These are phyloP conservation scores for Zonitis immaculata DNA, from an alignment of 2,888 invertebrate genomes.

Conservation along the genomic window DNA sequence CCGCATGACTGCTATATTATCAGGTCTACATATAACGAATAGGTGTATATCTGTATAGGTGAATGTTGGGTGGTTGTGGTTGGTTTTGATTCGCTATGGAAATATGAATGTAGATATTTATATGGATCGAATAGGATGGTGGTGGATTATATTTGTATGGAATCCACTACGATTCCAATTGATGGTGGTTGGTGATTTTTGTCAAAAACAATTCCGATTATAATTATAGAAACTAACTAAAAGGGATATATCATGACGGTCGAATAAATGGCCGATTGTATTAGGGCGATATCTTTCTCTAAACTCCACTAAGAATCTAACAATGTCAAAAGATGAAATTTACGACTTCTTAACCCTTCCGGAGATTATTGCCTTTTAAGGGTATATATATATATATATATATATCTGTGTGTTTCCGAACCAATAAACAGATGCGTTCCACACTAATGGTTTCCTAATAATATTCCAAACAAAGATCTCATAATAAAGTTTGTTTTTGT, in stretches of 20 bases:
- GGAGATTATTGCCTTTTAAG: conserved; percentile 34
- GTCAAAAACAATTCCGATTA: conserved; percentile 6
- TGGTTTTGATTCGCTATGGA: neutral
- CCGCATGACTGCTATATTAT: conserved; percentile 49
- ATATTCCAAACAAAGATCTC: conserved; percentile 1
- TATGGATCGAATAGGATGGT: neutral
- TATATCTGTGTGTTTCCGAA: conserved; percentile 41
- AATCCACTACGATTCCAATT: too few relatives aligned
- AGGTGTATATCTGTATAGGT: too few relatives aligned
- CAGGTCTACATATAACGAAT: too few relatives aligned
- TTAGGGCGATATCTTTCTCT: conserved; percentile 38
- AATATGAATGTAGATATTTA: too few relatives aligned
- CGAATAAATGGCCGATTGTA: conserved; percentile 36
- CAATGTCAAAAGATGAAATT: conserved; percentile 37
- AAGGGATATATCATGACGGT: conserved; percentile 38
- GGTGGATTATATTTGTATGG: neutral
- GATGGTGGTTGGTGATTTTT: conserved; percentile 16
- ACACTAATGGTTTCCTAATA: conserved; percentile 10
- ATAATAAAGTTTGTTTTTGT: neutral
- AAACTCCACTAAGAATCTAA: conserved; percentile 42
- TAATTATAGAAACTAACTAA: conserved; percentile 34
- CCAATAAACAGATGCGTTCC: conserved; percentile 35
- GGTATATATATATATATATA: too few relatives aligned
- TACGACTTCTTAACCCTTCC: conserved; percentile 41
- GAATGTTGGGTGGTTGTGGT: conserved; percentile 29